phyloP scores from a whole-genome alignment of 2,113 vertebrate genomes.

The Proterorhinus semilunaris region DNA sequence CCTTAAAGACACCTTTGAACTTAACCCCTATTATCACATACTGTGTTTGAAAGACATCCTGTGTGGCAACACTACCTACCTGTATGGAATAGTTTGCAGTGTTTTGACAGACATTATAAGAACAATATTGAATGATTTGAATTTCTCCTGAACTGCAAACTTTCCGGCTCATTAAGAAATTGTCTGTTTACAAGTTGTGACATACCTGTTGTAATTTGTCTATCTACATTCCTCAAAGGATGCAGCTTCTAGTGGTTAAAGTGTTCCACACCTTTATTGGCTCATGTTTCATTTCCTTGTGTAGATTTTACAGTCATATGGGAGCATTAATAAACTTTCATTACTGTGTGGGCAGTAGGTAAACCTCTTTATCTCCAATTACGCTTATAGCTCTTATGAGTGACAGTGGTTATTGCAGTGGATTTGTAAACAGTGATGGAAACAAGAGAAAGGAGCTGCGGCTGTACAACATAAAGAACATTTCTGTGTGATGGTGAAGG shows the following conservation, averaged over 20 bases:
- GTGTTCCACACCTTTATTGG: conserved; percentile 13
- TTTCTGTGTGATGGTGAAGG: conserved; percentile 47
- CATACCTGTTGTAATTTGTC: neutral
- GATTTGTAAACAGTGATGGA: conserved; percentile 21
- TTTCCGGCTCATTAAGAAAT: neutral
- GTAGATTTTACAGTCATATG: neutral
- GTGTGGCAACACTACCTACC: too few species aligned
- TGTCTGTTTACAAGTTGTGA: neutral
- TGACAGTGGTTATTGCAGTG: conserved; percentile 25
- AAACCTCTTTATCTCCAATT: conserved; percentile 29
- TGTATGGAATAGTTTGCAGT: too few species aligned
- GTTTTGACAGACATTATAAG: neutral
- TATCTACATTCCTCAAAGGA: conserved; percentile 43
- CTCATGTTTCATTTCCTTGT: neutral
- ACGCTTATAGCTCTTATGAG: conserved; percentile 18
- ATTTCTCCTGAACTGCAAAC: neutral
- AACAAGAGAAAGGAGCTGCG: conserved; percentile 29
- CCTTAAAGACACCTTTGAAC: too few species aligned
- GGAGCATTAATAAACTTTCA: neutral
- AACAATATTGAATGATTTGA: neutral
- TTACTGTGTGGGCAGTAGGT: neutral
- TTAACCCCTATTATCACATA: too few species aligned
- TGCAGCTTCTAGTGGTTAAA: neutral
- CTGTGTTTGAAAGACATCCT: too few species aligned
- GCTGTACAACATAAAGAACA: conserved; percentile 51